Conservation (phyloP, 1,140 invertebrate genomes). For the Theocolax elegans region DNA sequence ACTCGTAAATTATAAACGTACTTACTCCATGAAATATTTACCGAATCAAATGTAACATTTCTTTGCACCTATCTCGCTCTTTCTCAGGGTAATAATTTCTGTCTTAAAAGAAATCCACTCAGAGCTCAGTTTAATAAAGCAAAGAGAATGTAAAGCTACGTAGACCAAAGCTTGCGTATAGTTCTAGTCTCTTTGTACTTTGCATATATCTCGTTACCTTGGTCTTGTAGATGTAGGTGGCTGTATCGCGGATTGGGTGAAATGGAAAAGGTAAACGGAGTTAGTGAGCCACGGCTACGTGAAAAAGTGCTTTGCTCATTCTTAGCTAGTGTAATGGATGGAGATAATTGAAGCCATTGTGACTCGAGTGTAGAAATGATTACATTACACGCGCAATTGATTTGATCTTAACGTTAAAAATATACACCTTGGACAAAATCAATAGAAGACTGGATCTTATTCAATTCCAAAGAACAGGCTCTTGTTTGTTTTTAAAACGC, state of each 20-base stretch:
- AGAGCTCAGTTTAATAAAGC: too few species aligned
- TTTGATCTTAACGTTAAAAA: neutral
- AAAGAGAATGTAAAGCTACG: neutral
- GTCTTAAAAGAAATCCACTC: neutral
- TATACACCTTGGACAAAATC: neutral
- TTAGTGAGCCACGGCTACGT: neutral
- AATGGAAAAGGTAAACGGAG: slow-evolving; percentile 12
- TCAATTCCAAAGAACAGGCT: neutral
- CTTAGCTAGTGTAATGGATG: too few species aligned
- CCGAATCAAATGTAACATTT: too few species aligned
- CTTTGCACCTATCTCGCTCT: too few species aligned
- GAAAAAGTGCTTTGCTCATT: too few species aligned
- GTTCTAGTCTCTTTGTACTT: slow-evolving; percentile 9
- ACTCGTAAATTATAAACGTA: too few species aligned
- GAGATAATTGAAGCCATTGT: too few species aligned
- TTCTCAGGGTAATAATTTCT: neutral
- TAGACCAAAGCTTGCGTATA: neutral
- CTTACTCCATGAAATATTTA: too few species aligned
- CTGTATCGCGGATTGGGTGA: neutral
- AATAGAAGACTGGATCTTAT: slow-evolving; percentile 17
- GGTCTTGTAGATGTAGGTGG: neutral
- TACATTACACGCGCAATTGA: too few species aligned
- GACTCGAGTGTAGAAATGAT: too few species aligned
- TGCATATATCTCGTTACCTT: slow-evolving; percentile 22
- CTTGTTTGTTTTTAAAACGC: slow-evolving; percentile 34